These are phyloP conservation scores for Chitala chitala DNA, from an alignment of 2,113 vertebrate species.

Conservation along the genomic window DNA sequence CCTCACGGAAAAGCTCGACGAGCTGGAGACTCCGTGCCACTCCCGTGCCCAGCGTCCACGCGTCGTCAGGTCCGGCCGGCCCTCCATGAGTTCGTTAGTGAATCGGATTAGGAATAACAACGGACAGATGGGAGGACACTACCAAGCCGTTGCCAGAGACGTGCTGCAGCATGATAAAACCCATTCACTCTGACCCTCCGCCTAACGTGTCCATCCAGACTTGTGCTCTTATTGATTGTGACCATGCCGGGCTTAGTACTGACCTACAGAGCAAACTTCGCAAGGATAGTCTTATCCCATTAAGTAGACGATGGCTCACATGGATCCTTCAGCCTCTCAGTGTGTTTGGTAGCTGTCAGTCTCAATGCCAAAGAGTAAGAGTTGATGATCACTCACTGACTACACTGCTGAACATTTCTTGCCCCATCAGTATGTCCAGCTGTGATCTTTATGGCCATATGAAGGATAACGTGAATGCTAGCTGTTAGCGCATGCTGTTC, in stretches of 20 bases:
- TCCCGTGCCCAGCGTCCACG: conserved; percentile 61
- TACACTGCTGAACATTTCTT: too few species aligned
- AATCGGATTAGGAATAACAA: conserved; percentile 37
- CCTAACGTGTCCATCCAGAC: background rate
- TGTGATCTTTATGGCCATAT: too few species aligned
- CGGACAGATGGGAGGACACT: conserved; percentile 26
- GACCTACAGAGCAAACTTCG: conserved; percentile 9
- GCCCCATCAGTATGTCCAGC: too few species aligned
- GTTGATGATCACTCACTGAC: too few species aligned
- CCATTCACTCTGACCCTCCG: background rate
- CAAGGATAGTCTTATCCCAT: conserved; percentile 14
- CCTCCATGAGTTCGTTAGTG: conserved; percentile 48
- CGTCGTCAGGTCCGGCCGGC: conserved; percentile 53
- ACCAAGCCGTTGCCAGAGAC: conserved; percentile 43
- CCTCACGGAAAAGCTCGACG: conserved; percentile 67
- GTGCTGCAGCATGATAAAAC: background rate
- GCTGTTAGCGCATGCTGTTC: too few species aligned
- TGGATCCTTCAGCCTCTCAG: too few species aligned
- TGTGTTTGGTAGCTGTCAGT: too few species aligned
- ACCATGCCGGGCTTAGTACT: background rate
- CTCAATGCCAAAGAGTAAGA: too few species aligned
- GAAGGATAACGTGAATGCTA: too few species aligned
- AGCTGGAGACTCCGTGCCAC: conserved; percentile 67
- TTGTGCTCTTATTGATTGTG: background rate
- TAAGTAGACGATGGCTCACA: background rate